Evolutionary conservation across 1,140 invertebrate genomes (phyloP).

Genomic region (Hesperophylax magnus): DNA sequence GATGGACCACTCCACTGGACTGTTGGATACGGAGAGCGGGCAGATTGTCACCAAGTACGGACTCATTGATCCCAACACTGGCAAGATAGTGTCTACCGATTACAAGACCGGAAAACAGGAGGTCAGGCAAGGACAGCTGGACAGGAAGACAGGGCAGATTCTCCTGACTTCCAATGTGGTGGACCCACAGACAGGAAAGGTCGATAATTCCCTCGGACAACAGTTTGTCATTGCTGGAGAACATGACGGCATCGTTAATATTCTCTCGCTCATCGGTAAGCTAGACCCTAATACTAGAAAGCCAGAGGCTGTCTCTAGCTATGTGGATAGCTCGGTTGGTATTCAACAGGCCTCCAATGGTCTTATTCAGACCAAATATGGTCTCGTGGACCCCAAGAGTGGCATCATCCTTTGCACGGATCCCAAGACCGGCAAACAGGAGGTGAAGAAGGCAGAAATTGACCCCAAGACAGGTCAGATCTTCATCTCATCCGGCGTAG

Average conservation of each 20-base stretch:
- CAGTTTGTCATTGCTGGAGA: conserved; percentile 71
- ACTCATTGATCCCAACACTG: conserved; percentile 72
- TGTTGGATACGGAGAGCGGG: conserved; percentile 71
- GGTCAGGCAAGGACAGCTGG: conserved; percentile 68
- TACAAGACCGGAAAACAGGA: conserved; percentile 72
- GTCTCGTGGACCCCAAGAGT: conserved; percentile 74
- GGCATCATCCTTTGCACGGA: conserved; percentile 76
- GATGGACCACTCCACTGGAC: conserved; percentile 71
- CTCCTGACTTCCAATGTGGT: conserved; percentile 70
- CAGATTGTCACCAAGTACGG: conserved; percentile 74
- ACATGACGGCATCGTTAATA: conserved; percentile 70
- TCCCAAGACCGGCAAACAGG: conserved; percentile 75
- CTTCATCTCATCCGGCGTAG: conserved; percentile 72
- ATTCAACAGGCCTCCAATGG: conserved; percentile 69
- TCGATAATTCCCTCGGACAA: conserved; percentile 70
- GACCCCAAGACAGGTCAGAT: conserved; percentile 74
- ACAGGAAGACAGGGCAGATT: conserved; percentile 73
- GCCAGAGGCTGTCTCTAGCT: conserved; percentile 70
- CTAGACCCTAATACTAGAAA: conserved; percentile 70
- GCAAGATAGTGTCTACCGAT: conserved; percentile 71
- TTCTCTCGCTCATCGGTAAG: conserved; percentile 72
- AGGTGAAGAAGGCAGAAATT: conserved; percentile 73
- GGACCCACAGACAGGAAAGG: conserved; percentile 70
- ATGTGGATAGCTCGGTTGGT: conserved; percentile 72
- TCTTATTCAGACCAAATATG: conserved; percentile 75